Evolutionary conservation across 2,113 vertebrate species (phyloP).

Genomic region (Myotis brandtii): DNA sequence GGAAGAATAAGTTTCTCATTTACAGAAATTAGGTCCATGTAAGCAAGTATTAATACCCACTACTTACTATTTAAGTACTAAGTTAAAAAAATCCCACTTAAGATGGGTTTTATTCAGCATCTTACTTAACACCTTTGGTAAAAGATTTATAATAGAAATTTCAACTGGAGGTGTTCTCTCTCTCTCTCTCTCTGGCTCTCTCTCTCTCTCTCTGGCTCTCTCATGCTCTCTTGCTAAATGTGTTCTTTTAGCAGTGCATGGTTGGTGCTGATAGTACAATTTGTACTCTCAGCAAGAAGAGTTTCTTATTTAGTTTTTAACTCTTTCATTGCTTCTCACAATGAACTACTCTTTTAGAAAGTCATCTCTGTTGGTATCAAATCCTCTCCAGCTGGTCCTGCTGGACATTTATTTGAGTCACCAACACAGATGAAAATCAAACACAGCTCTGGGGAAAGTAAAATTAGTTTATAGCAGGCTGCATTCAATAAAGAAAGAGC

Average conservation of each 20-base stretch:
- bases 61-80: background rate
- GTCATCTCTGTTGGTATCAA: slow-evolving; percentile 43
- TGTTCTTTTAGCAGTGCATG: background rate
- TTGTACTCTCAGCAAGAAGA: background rate
- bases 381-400: slow-evolving; percentile 36
- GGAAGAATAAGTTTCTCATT: background rate
- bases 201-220: background rate
- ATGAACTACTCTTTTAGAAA: slow-evolving; percentile 49
- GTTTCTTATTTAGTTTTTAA: background rate
- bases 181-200: background rate
- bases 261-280: background rate
- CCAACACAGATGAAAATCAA: slow-evolving; percentile 64
- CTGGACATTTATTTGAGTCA: slow-evolving; percentile 47
- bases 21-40: background rate
- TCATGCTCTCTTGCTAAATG: background rate
- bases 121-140: background rate
- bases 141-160: slow-evolving; percentile 18
- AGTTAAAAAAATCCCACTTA: background rate
- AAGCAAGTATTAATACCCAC: slow-evolving; percentile 1
- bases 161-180: background rate
- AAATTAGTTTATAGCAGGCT: slow-evolving; percentile 63
- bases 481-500: slow-evolving; percentile 46
- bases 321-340: slow-evolving; percentile 21
- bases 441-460: slow-evolving; percentile 62
- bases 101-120: background rate